A percentile compares a stretch with the other conserved stretches of the same genome.
phyloP scores from a whole-genome alignment of 2,888 invertebrate species.

The Rhagonycha fulva region DNA sequence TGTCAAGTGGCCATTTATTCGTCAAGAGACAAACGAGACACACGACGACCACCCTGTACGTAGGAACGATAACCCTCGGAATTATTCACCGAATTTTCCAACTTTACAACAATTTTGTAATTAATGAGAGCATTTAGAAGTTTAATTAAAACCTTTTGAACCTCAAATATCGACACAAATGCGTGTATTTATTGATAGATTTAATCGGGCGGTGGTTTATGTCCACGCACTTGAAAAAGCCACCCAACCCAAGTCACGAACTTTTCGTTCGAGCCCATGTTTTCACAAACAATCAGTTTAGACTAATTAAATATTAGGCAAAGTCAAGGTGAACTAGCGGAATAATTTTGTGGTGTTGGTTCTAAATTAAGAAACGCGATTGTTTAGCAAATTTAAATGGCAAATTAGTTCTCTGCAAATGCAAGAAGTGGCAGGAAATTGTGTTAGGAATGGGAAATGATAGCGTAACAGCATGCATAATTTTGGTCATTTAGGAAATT shows the following conservation, averaged over 20 bases:
- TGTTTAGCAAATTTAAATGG: background rate
- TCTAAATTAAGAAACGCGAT: background rate
- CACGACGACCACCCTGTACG: background rate
- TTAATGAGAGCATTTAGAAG: background rate
- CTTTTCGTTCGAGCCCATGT: background rate
- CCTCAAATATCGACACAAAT: background rate
- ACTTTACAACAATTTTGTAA: background rate
- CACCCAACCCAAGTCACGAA: background rate
- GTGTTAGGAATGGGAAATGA: conserved; percentile 18
- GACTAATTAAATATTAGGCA: background rate
- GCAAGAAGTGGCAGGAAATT: conserved; percentile 18
- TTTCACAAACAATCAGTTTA: background rate
- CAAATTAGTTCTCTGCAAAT: background rate
- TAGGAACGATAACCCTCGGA: background rate
- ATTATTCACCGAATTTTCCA: background rate
- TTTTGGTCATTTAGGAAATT: conserved; percentile 22
- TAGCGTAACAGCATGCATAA: conserved; percentile 29
- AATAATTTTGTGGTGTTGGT: background rate
- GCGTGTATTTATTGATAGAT: background rate
- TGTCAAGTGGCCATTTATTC: background rate
- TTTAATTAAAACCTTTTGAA: background rate
- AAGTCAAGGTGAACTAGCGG: background rate
- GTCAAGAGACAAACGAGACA: background rate
- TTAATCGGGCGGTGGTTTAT: background rate
- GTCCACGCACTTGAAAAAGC: background rate